These are phyloP conservation scores for Choloepus hoffmanni DNA, from an alignment of 2,113 vertebrate genomes.

Conservation along the genomic window DNA sequence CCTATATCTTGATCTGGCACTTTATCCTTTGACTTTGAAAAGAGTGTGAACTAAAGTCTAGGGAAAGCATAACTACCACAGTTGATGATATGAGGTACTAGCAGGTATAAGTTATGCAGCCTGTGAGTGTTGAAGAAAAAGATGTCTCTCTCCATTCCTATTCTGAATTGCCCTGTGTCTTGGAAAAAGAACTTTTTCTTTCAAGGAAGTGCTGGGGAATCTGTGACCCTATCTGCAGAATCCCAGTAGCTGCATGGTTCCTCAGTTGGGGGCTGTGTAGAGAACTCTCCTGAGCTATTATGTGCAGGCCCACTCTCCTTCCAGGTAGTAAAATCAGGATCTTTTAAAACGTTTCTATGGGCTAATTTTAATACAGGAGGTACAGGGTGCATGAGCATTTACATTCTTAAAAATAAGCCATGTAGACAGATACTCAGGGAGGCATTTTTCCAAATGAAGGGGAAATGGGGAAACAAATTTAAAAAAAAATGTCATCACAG, in stretches of 20 bases:
- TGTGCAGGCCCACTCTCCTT: neutral
- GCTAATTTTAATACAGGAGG: neutral
- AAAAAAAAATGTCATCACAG: slow-evolving; percentile 63
- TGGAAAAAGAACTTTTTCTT: neutral
- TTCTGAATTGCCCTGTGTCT: neutral
- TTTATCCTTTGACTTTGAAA: slow-evolving; percentile 5
- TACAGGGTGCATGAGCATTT: neutral
- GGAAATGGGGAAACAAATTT: slow-evolving; percentile 71
- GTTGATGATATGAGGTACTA: neutral
- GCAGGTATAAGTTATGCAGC: neutral
- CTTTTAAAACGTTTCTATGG: neutral
- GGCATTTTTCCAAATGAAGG: slow-evolving; percentile 73
- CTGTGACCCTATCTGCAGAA: neutral
- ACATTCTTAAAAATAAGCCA: slow-evolving; percentile 51
- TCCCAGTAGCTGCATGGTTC: neutral
- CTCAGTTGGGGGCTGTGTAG: neutral
- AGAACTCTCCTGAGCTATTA: neutral
- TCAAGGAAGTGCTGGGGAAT: neutral
- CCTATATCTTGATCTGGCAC: neutral
- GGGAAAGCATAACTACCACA: neutral
- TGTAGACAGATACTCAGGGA: slow-evolving; percentile 46
- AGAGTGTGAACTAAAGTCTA: neutral
- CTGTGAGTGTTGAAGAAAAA: neutral
- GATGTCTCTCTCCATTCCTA: neutral
- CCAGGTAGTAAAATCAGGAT: neutral